Percentiles rank a stretch among this genome's conserved stretches.
phyloP scores from a whole-genome alignment of 2,113 vertebrate genomes.

The Myocastor coypus region DNA sequence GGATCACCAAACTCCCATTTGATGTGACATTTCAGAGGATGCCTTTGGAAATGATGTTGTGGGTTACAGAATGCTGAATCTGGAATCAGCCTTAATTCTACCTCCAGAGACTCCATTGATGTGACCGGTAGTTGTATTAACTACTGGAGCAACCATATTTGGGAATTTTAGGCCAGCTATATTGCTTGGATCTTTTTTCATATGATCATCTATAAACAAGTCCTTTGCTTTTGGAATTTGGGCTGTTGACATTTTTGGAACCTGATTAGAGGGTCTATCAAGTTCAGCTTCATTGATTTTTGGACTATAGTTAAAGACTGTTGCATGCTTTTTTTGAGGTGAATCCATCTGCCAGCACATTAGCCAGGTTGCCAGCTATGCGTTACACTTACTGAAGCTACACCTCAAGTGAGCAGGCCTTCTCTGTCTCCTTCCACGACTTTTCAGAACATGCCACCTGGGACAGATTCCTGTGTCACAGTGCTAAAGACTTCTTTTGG shows the following conservation, averaged over 20 bases:
- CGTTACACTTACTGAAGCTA: background rate
- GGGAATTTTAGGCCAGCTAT: background rate
- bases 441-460: background rate
- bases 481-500: conserved; percentile 1
- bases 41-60: background rate
- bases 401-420: background rate
- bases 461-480: background rate
- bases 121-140: background rate
- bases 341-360: background rate
- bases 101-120: background rate
- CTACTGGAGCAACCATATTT: background rate
- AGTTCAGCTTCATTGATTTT: conserved; percentile 48
- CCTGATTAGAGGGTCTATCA: background rate
- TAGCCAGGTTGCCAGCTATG: background rate
- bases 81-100: background rate
- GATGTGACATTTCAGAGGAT: conserved; percentile 7
- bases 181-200: background rate
- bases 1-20: background rate
- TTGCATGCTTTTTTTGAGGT: conserved; percentile 28
- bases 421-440: background rate
- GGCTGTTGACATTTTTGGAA: conserved; percentile 33
- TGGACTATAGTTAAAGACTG: background rate
- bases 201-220: background rate
- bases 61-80: background rate
- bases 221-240: background rate